Evolutionary conservation across 2,797 vertebrate species (phyloP).

Genomic region (Aldrovandia affinis): DNA sequence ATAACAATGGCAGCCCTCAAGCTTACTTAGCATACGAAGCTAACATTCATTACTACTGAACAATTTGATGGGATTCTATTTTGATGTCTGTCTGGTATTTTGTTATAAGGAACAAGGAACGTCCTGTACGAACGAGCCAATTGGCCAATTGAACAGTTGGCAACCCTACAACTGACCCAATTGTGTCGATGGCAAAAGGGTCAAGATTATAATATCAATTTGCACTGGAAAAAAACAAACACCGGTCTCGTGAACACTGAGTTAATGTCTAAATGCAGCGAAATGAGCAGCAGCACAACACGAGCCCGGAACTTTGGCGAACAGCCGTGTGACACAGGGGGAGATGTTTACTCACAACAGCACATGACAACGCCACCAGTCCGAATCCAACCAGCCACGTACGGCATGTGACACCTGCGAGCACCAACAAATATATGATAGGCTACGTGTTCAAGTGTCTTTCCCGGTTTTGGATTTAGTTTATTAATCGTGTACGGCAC

Average conservation of each 20-base stretch:
- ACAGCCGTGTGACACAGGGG: not conserved
- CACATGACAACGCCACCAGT: not conserved
- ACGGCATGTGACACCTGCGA: not conserved
- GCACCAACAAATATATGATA: not conserved
- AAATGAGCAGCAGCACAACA: not conserved
- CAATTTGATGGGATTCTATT: too few relatives aligned
- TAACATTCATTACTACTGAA: constrained; percentile 24
- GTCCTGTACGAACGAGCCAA: constrained; percentile 65
- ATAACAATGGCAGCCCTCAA: too few relatives aligned
- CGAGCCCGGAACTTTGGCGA: not conserved
- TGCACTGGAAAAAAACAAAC: constrained; percentile 49
- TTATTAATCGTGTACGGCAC: not conserved
- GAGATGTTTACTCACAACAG: not conserved
- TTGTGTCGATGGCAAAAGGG: constrained; percentile 47
- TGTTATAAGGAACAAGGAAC: too few relatives aligned
- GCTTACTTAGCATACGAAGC: too few relatives aligned
- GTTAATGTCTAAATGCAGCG: constrained; percentile 42
- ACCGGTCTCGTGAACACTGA: constrained; percentile 49
- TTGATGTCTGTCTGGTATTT: too few relatives aligned
- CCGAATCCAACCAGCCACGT: not conserved
- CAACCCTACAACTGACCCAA: constrained; percentile 42
- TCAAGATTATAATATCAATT: constrained; percentile 31
- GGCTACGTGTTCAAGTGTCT: not conserved
- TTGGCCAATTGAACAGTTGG: constrained; percentile 56
- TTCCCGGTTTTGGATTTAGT: not conserved